Base-by-base conservation (phyloP, 1,140 invertebrate species). In the Bombus waltoni region DNA sequence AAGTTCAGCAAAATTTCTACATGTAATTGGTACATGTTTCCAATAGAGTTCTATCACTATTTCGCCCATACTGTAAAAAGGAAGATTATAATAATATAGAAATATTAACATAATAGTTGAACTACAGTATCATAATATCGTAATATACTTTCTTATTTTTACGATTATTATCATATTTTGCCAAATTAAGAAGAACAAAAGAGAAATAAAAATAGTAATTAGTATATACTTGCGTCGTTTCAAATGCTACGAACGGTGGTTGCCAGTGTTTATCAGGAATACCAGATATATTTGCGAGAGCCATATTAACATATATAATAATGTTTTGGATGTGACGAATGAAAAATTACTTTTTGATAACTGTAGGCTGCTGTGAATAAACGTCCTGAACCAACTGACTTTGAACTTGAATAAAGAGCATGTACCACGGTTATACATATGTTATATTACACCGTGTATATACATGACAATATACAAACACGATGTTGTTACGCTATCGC, bases 1-100 rank as follows among this genome's bases (percentile, higher is more conserved):
- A 47, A 99, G 95, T 95, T 99, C 99, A 79, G 98, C 98, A 96
- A 99, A 99, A 94, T 99, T 99, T 92, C 98, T 96, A 88, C 99
- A 99, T 5, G 99, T 99, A 83, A 97, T 97, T 40, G 99, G 99
- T 15, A 99, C 97, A 95, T 99, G 99, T 95, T 99, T 98, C 99
- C 99, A 99, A 93, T 99, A 99, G 71, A 99, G 95, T 94, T 99
- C 99, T 66, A 99, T 95, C 1, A 97, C 96, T 47, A 99, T 96
- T 92, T 98, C 97, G 2, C 99, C 99, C 98, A 99, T 99, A 59
- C 99, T 99, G 93, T 91, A 96, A 90, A 72, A 70, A 25, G 10
- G 32, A 70, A 70, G 44, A 44, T 44, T 44, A 44, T 44, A 44
- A 44, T 44, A 44, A 44, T 44, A 44, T 44, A 15, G 44, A 15